A percentile compares a stretch with the other conserved stretches of the same genome.
Evolutionary conservation across 1,140 invertebrate species (phyloP).

Genomic region (Aphaenogaster ashmeadi): DNA sequence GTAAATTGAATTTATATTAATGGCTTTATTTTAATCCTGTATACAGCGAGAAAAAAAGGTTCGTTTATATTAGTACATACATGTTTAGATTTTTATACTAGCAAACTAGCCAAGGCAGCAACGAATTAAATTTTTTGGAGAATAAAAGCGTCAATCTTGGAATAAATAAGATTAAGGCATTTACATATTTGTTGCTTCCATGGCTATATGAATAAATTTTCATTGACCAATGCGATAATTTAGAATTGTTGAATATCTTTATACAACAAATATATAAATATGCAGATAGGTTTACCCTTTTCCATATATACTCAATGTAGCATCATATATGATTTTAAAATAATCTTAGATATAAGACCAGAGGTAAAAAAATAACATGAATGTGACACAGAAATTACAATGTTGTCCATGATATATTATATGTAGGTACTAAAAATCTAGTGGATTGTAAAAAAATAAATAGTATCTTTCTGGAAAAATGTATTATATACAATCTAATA

Average conservation of each 20-base stretch:
- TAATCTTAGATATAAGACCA: constrained; percentile 17
- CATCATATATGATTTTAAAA: constrained; percentile 7
- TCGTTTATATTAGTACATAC: constrained; percentile 29
- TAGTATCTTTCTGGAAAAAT: constrained; percentile 21
- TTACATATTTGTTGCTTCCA: constrained; percentile 36
- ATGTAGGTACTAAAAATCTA: constrained; percentile 40
- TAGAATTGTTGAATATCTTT: constrained; percentile 52
- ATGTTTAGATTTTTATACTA: constrained; percentile 59
- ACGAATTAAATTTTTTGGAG: constrained; percentile 36
- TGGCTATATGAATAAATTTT: constrained; percentile 38
- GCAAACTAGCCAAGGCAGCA: constrained; percentile 34
- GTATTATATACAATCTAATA: constrained; percentile 15
- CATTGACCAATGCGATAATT: constrained; percentile 55
- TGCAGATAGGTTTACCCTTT: constrained; percentile 32
- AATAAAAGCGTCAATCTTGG: constrained; percentile 30
- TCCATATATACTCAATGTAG: constrained; percentile 9
- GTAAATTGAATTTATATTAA: constrained; percentile 35
- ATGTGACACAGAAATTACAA: constrained; percentile 49
- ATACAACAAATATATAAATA: constrained; percentile 44
- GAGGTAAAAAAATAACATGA: background rate
- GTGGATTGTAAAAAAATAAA: constrained; percentile 45
- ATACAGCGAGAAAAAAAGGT: background rate
- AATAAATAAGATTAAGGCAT: constrained; percentile 14
- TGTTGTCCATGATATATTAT: constrained; percentile 21
- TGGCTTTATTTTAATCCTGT: constrained; percentile 20